Percentiles rank a stretch among this genome's conserved stretches.
phyloP scores from a whole-genome alignment of 2,888 invertebrate species.

The Xiphydria camelus region DNA sequence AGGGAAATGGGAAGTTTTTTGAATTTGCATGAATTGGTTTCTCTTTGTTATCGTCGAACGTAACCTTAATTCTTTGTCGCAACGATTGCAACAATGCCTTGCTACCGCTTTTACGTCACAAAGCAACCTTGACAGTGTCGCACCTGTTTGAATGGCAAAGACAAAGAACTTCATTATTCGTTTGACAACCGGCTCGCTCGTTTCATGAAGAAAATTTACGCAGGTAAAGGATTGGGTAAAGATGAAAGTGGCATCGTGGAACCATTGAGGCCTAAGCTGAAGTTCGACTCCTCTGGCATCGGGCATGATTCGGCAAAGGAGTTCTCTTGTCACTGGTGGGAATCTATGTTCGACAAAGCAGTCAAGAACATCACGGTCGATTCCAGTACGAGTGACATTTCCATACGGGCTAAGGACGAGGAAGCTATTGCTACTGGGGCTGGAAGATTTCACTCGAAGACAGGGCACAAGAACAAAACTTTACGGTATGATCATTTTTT shows the following conservation, averaged over 20 bases:
- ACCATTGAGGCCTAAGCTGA: conserved; percentile 78
- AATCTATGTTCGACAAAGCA: conserved; percentile 74
- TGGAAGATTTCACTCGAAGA: conserved; percentile 46
- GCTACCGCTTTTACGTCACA: too few species aligned
- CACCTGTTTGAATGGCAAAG: too few species aligned
- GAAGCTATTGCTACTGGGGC: conserved; percentile 50
- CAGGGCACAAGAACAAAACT: conserved; percentile 40
- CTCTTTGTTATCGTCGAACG: too few species aligned
- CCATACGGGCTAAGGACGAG: conserved; percentile 33
- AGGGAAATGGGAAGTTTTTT: too few species aligned
- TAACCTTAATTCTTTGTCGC: conserved; percentile 10
- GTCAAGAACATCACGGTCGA: conserved; percentile 65
- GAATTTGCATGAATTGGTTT: too few species aligned
- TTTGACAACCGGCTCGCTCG: too few species aligned
- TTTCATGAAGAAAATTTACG: conserved; percentile 23
- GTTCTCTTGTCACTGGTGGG: conserved; percentile 87
- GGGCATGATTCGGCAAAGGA: conserved; percentile 76
- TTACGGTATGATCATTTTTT: conserved; percentile 58
- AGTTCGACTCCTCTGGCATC: conserved; percentile 77
- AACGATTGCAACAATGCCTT: too few species aligned
- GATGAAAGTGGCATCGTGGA: conserved; percentile 76
- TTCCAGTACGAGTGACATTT: conserved; percentile 34
- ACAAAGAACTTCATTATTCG: too few species aligned
- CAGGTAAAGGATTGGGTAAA: conserved; percentile 85
- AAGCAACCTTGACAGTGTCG: too few species aligned